These are phyloP conservation scores for Biston stratarius DNA, from an alignment of 2,888 invertebrate genomes.

Conservation along the genomic window DNA sequence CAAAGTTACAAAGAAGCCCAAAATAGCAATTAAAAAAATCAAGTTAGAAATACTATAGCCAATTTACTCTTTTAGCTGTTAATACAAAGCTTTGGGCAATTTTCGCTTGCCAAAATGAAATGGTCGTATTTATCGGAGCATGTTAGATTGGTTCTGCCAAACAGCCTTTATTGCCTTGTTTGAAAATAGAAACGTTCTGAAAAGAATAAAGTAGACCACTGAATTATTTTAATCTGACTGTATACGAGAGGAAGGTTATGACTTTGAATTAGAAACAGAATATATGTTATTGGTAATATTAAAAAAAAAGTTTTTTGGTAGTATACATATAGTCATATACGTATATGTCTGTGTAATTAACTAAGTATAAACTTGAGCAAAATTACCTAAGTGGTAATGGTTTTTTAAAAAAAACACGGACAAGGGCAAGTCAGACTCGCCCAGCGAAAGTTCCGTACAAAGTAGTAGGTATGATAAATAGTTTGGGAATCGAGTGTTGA, in stretches of 20 bases:
- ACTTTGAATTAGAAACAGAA: too few species aligned
- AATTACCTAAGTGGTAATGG: too few species aligned
- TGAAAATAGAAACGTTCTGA: background rate
- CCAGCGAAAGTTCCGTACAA: too few species aligned
- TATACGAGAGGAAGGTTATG: background rate
- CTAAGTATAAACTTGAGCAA: too few species aligned
- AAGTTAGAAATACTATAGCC: background rate
- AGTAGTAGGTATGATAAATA: too few species aligned
- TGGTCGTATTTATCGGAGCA: slow-evolving; percentile 36
- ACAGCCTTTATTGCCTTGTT: slow-evolving; percentile 33
- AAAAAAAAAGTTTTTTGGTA: too few species aligned
- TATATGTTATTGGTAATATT: too few species aligned
- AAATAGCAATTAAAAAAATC: slow-evolving; percentile 1
- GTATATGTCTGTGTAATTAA: too few species aligned
- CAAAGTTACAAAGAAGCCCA: background rate
- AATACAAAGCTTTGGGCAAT: slow-evolving; percentile 16
- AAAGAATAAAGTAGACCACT: background rate
- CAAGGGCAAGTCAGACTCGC: too few species aligned
- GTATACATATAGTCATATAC: too few species aligned
- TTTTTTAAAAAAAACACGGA: too few species aligned
- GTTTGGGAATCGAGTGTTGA: too few species aligned
- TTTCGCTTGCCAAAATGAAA: slow-evolving; percentile 28
- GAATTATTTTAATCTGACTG: background rate
- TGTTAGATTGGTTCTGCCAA: slow-evolving; percentile 36
- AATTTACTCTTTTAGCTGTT: slow-evolving; percentile 2